These are phyloP conservation scores for Mormoops blainvillei DNA, from an alignment of 2,113 vertebrate species.

Conservation along the genomic window DNA sequence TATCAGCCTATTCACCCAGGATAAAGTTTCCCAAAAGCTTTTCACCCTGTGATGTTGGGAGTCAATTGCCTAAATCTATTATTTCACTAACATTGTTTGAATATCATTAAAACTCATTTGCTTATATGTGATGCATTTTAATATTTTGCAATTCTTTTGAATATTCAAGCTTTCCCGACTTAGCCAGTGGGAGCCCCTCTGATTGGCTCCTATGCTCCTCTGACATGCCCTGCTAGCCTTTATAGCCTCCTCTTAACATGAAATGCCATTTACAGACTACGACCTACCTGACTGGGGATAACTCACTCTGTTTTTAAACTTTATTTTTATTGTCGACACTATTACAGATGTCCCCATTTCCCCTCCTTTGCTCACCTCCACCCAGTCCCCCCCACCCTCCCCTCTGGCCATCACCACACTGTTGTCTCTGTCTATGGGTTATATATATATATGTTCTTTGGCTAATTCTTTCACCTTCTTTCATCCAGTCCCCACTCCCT, in stretches of 20 bases:
- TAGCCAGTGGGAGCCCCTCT: not conserved
- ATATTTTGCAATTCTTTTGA: not conserved
- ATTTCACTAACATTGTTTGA: not conserved
- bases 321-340: no score
- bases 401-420: no score
- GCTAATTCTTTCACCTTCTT: no score
- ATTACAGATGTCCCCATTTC: no score
- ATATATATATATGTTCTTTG: no score
- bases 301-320: not conserved
- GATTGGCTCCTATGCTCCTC: not conserved
- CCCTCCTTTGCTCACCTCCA: no score
- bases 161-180: not conserved
- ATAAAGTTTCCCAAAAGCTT: not conserved
- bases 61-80: not conserved
- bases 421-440: no score
- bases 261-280: not conserved
- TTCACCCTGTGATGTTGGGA: not conserved
- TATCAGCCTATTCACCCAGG: not conserved
- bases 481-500: no score
- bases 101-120: not conserved
- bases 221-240: not conserved
- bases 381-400: no score
- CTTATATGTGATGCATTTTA: not conserved
- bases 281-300: not conserved
- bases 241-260: not conserved